Evolutionary conservation across 2,113 vertebrate genomes (phyloP).

Genomic region (Pseudopipra pipra): DNA sequence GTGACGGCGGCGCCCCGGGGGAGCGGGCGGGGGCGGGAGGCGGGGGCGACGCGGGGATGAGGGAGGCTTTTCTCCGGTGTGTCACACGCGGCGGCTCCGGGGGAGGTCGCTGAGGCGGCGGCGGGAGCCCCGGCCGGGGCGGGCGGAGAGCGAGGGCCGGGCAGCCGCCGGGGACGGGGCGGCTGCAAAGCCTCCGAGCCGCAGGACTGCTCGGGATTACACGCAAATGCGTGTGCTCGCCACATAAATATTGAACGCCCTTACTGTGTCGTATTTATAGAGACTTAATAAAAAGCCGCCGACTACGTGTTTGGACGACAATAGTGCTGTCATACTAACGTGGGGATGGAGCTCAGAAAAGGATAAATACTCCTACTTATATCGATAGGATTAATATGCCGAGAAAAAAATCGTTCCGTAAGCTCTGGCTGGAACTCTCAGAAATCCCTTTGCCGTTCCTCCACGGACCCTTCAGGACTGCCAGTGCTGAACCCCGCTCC

Average conservation of each 20-base stretch:
- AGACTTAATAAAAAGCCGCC: neutral
- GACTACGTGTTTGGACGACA: neutral
- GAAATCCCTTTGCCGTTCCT: neutral
- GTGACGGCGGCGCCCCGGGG: constrained; percentile 57
- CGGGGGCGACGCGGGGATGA: constrained; percentile 21
- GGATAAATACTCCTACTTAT: neutral
- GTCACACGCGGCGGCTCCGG: constrained; percentile 59
- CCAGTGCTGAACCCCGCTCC: neutral
- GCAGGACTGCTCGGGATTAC: constrained; percentile 7
- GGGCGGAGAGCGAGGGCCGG: neutral
- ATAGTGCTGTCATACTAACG: constrained; percentile 3
- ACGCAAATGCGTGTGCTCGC: neutral
- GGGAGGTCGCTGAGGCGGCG: constrained; percentile 62
- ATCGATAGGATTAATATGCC: neutral
- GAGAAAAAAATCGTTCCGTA: neutral
- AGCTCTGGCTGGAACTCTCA: neutral
- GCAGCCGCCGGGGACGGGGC: neutral
- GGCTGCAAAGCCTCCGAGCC: neutral
- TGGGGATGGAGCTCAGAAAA: neutral
- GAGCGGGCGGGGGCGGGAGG: neutral
- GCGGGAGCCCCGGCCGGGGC: constrained; percentile 1
- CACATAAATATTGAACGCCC: neutral
- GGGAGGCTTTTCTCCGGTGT: constrained; percentile 53
- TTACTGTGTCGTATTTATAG: neutral
- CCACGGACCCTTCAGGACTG: neutral